Evolutionary conservation across 2,113 vertebrate species (phyloP).

Genomic region (Nycticebus coucang): DNA sequence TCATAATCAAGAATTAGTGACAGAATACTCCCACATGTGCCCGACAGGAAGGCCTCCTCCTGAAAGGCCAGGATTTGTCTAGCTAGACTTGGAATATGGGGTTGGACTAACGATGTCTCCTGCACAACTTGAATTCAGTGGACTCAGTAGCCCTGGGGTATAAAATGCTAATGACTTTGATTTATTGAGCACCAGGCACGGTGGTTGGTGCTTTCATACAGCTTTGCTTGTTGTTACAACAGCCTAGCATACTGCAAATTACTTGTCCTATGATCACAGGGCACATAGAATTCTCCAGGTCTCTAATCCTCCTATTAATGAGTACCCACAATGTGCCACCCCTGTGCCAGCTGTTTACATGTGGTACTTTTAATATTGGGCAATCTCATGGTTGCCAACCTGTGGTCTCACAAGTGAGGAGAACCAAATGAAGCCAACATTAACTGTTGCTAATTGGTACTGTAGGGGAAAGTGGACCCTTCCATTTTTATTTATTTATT

Average conservation of each 20-base stretch:
- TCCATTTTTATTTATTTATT: too few relatives aligned
- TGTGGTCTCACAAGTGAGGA: background rate
- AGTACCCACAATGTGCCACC: background rate
- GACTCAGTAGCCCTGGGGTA: background rate
- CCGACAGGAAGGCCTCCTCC: background rate
- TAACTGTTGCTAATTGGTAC: background rate
- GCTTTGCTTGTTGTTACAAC: background rate
- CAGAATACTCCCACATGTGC: accelerated
- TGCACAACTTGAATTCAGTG: background rate
- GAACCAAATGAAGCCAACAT: background rate
- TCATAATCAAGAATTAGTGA: background rate
- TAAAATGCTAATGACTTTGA: background rate
- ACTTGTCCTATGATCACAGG: background rate
- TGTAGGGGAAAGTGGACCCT: background rate
- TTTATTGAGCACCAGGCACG: background rate
- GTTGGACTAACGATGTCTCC: background rate
- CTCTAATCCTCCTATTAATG: background rate
- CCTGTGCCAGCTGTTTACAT: background rate
- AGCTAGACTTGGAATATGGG: background rate
- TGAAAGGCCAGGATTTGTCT: background rate
- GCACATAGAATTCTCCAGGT: background rate
- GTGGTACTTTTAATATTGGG: background rate
- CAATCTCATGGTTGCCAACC: background rate
- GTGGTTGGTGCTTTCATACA: background rate
- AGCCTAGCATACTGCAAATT: too few relatives aligned